These are phyloP conservation scores for Anarsia innoxiella DNA, from an alignment of 2,888 invertebrate species.

Conservation along the genomic window DNA sequence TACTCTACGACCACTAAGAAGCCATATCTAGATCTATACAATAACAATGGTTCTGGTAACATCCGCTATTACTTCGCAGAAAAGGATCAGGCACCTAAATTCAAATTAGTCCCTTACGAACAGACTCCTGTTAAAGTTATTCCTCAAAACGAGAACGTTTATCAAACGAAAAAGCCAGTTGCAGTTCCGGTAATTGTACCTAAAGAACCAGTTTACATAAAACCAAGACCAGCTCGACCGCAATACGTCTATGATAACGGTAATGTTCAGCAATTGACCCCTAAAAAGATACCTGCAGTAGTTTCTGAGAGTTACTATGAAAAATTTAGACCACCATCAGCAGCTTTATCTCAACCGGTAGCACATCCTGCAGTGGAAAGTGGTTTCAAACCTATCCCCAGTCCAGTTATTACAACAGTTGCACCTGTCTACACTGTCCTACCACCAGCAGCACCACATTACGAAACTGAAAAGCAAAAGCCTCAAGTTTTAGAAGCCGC, in stretches of 20 bases:
- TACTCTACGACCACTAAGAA: conserved; percentile 38
- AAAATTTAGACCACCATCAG: conserved; percentile 37
- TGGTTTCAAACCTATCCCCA: conserved; percentile 57
- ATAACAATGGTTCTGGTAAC: conserved; percentile 39
- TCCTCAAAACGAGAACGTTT: conserved; percentile 28
- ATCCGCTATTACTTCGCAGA: conserved; percentile 55
- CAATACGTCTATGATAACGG: conserved; percentile 40
- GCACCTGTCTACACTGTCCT: conserved; percentile 30
- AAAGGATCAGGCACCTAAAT: conserved; percentile 50
- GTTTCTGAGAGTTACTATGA: conserved; percentile 61
- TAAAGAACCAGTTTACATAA: conserved; percentile 47
- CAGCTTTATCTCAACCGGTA: conserved; percentile 31
- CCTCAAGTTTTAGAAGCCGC: conserved; percentile 27
- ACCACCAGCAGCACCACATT: conserved; percentile 24
- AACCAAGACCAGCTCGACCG: conserved; percentile 45
- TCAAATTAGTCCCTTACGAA: conserved; percentile 67
- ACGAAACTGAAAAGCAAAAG: conserved; percentile 31
- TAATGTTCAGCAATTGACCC: conserved; percentile 29
- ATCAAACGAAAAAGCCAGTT: conserved; percentile 37
- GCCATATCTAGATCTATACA: conserved; percentile 45
- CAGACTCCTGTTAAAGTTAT: conserved; percentile 54
- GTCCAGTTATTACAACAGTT: conserved; percentile 32
- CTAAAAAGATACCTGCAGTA: conserved; percentile 41
- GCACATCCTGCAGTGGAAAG: conserved; percentile 47
- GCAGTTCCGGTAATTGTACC: conserved; percentile 34